A percentile compares a stretch with the other conserved stretches of the same genome.
phyloP scores from a whole-genome alignment of 2,888 invertebrate genomes.

The Eurytoma californica region DNA sequence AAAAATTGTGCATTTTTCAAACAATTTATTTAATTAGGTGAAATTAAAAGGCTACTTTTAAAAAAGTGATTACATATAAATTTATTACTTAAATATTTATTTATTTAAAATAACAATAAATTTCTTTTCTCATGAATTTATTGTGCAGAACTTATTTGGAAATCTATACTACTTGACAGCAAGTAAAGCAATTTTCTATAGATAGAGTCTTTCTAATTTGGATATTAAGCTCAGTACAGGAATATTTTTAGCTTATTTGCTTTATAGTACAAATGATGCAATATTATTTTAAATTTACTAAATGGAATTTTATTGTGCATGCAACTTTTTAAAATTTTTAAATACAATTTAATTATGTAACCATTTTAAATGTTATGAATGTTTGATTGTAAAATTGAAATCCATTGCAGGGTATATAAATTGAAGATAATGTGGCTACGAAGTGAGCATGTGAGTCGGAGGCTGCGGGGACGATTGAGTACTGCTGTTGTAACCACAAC shows the following conservation, averaged over 20 bases:
- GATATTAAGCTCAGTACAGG: constrained; percentile 45
- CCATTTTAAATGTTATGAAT: neutral
- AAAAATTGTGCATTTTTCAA: no score
- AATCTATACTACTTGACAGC: constrained; percentile 4
- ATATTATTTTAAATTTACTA: constrained; percentile 23
- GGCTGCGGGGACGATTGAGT: constrained; percentile 71
- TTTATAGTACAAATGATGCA: constrained; percentile 42
- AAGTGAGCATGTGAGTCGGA: constrained; percentile 72
- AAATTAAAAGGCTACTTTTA: no score
- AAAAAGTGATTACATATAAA: no score
- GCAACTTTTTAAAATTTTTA: neutral
- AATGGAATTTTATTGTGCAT: neutral
- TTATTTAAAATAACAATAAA: neutral
- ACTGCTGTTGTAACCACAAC: constrained; percentile 62
- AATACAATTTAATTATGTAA: neutral
- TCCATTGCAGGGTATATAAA: constrained; percentile 61
- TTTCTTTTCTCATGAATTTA: neutral
- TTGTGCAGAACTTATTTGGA: neutral
- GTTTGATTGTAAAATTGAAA: neutral
- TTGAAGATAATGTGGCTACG: constrained; percentile 71
- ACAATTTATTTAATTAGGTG: no score
- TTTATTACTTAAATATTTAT: no score
- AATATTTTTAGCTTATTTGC: constrained; percentile 47
- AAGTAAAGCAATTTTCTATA: constrained; percentile 44
- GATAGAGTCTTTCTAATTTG: constrained; percentile 47